Percentiles rank a stretch among this genome's conserved stretches.
Evolutionary conservation across 2,888 invertebrate genomes (phyloP).

Genomic region (Campoplex nolae): DNA sequence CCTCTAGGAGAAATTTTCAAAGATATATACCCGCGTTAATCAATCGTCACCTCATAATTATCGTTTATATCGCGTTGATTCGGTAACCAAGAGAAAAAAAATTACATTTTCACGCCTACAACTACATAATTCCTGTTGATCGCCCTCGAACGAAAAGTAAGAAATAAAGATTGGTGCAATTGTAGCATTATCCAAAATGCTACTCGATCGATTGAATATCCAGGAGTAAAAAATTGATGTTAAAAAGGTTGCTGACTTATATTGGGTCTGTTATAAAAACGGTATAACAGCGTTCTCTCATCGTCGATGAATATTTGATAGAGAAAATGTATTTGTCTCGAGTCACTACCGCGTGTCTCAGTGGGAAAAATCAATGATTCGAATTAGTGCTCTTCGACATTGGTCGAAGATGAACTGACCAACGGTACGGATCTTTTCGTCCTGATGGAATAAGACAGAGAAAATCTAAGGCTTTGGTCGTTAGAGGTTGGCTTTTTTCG

Average conservation of each 20-base stretch:
- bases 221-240: neutral
- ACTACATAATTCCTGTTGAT: no score
- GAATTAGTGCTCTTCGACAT: neutral
- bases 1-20: no score
- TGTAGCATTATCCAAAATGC: neutral
- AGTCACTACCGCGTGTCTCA: neutral
- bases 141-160: neutral
- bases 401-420: neutral
- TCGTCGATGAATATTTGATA: neutral
- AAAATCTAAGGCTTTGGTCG: neutral
- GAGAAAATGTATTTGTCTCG: neutral
- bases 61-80: no score
- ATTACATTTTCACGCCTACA: neutral
- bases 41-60: no score
- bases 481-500: neutral
- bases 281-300: no score
- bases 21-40: no score
- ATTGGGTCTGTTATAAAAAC: neutral
- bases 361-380: neutral
- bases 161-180: neutral
- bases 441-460: neutral
- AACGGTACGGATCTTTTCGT: neutral
- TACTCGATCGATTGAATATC: neutral
- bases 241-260: neutral
- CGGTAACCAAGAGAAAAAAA: neutral